Evolutionary conservation across 2,113 vertebrate species (phyloP).

Genomic region (Corydoras maculifer): DNA sequence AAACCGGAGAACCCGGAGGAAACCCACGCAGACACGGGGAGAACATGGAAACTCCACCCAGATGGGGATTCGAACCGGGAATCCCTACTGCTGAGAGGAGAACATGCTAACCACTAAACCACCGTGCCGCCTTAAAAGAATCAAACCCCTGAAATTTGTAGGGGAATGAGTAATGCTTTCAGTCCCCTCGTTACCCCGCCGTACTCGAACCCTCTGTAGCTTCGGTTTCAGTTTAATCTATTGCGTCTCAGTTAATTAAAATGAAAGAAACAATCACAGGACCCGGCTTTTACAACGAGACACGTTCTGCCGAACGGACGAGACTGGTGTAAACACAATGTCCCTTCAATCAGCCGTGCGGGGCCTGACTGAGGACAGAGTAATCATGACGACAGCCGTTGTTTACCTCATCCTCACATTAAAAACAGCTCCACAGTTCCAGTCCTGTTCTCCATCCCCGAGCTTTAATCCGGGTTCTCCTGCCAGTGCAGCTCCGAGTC

Average conservation of each 20-base stretch:
- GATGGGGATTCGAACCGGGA: too few relatives aligned
- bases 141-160: too few relatives aligned
- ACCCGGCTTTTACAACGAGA: conserved; percentile 2
- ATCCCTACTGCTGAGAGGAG: too few relatives aligned
- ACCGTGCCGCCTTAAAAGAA: too few relatives aligned
- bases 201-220: conserved; percentile 2
- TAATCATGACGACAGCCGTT: conserved; percentile 23
- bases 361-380: conserved; percentile 4
- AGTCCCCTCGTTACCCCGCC: conserved; percentile 13
- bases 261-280: conserved; percentile 16
- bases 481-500: conserved; percentile 18
- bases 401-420: conserved; percentile 33
- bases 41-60: too few relatives aligned
- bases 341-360: conserved; percentile 9
- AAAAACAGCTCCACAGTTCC: conserved; percentile 29
- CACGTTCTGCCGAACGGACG: conserved; percentile 2
- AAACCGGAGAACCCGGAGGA: too few relatives aligned
- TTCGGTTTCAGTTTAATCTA: conserved; percentile 5
- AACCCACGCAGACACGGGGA: too few relatives aligned
- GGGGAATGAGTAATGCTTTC: conserved; percentile 5
- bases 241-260: conserved; percentile 9
- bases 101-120: too few relatives aligned
- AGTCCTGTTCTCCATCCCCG: conserved; percentile 16
- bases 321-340: not conserved
- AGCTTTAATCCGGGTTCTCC: conserved; percentile 28